Evolutionary conservation across 1,140 invertebrate species (phyloP), one percentile per base, ranked within the genome.

Genomic region (Listronotus bonariensis): DNA sequence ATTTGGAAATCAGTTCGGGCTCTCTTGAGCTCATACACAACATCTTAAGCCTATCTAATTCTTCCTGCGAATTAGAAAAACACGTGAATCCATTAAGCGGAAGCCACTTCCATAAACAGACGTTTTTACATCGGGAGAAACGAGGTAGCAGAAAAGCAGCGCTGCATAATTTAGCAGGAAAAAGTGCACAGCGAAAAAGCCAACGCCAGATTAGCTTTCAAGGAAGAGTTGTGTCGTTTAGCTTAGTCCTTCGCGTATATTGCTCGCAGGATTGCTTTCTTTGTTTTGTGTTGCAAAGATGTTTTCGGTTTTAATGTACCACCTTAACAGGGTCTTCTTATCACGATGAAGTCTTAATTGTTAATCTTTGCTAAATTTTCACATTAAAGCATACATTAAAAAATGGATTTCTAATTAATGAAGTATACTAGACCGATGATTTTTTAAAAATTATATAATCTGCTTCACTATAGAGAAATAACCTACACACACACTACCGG

Each of bases 151-250:
- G 32, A 26, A 20, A 40, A 54, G 36, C 14, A n/a, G 32, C 31
- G 6, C 36, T 56, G 54, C 36, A 38, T 56, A 56, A 56, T 56
- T 38, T 15, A 56, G 36, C 41, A 40, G 14, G 18, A 43, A 31
- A 54, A 54, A 56, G 41, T 18, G 54, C 7, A 56, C 15, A 20
- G 40, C 32, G 18, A 26, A 56, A 56, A 56, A 43, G 18, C 11
- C 40, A 43, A 56, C 40, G 41, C 32, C 38, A 36, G 54, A 56
- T 40, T 41, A 56, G 40, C 18, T 26, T 15, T 36, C 15, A 41
- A 56, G 41, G 40, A 15, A 43, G 38, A 14, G 31, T 51, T 51
- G 34, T 51, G 31, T 31, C 48, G 48, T 31, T 32, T 26, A 17
- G 26, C 48, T 51, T 17, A 51, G 26, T 51, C 31, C 48, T 20